Percentiles rank a stretch among this genome's conserved stretches.
Evolutionary conservation across 2,113 vertebrate genomes (phyloP).

Genomic region (Merops nubicus): DNA sequence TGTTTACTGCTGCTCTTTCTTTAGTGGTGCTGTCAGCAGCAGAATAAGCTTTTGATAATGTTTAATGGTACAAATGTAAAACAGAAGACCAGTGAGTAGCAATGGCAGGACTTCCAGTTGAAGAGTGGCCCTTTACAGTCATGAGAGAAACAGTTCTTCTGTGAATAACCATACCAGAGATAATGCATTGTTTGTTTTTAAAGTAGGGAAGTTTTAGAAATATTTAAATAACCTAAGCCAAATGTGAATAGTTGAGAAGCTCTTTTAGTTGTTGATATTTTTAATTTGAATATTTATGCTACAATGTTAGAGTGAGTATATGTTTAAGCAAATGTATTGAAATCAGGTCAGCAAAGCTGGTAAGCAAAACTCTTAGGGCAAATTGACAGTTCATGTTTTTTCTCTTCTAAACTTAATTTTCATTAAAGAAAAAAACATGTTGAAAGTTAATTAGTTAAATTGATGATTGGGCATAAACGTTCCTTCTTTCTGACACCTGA

Average conservation of each 20-base stretch:
- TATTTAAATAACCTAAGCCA: neutral
- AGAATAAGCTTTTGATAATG: neutral
- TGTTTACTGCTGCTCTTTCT: neutral
- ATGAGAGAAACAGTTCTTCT: neutral
- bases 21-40: neutral
- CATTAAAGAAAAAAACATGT: neutral
- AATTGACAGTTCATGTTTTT: constrained; percentile 13
- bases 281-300: neutral
- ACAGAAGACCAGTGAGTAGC: neutral
- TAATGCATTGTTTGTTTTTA: neutral
- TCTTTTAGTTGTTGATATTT: neutral
- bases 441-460: constrained; percentile 38
- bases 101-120: neutral
- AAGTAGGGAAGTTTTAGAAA: neutral
- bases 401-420: constrained; percentile 14
- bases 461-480: constrained; percentile 9
- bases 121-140: neutral
- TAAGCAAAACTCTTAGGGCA: constrained; percentile 6
- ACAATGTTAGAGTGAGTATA: neutral
- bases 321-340: constrained; percentile 11
- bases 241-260: neutral
- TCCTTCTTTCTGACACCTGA: neutral
- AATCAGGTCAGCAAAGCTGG: constrained; percentile 17
- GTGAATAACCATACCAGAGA: neutral
- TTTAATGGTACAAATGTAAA: neutral